Conservation (phyloP, 2,888 invertebrate genomes). For the Chymomyza fuscimana region DNA sequence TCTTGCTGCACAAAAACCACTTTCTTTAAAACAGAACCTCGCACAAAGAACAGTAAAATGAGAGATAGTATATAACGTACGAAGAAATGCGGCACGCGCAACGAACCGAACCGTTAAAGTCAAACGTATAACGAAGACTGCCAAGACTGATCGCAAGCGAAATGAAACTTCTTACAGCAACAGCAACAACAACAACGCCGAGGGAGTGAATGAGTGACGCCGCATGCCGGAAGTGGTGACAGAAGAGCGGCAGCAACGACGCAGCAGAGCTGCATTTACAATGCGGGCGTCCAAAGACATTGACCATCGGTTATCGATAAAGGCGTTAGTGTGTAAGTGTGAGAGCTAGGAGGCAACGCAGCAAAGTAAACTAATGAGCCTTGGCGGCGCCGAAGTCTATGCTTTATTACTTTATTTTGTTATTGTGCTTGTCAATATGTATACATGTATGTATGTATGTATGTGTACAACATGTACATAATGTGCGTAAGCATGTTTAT, state of each 20-base stretch:
- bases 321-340: conserved; percentile 60
- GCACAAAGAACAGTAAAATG: conserved; percentile 30
- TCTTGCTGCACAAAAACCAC: conserved; percentile 20
- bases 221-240: conserved; percentile 42
- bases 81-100: not conserved
- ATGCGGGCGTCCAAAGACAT: conserved; percentile 57
- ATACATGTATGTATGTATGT: not conserved
- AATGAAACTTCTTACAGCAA: conserved; percentile 53
- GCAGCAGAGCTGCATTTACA: conserved; percentile 55
- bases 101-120: conserved; percentile 62
- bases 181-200: conserved; percentile 12
- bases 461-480: too few species aligned
- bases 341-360: conserved; percentile 29
- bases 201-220: conserved; percentile 39
- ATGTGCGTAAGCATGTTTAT: not conserved
- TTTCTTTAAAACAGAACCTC: conserved; percentile 29
- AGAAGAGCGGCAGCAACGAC: conserved; percentile 35
- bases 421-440: not conserved
- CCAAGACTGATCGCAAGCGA: conserved; percentile 13
- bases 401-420: conserved; percentile 3
- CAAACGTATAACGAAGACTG: conserved; percentile 67
- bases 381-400: conserved; percentile 53
- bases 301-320: conserved; percentile 66
- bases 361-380: conserved; percentile 71
- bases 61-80: not conserved